phyloP scores from a whole-genome alignment of 2,113 vertebrate species.

The Xenotilapia flavipinnis region DNA sequence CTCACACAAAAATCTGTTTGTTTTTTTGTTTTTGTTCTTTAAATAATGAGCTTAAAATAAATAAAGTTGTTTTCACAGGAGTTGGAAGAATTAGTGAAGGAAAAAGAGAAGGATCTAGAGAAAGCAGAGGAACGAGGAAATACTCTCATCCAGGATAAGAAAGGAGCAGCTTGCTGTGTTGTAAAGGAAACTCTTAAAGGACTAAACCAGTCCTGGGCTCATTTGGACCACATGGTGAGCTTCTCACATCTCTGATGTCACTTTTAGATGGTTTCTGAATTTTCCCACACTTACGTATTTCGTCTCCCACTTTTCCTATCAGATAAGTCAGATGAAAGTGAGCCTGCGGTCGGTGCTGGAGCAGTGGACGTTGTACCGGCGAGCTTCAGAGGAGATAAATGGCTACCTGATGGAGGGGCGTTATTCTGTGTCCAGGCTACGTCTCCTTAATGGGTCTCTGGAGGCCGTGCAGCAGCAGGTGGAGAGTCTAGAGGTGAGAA shows the following conservation, averaged over 20 bases:
- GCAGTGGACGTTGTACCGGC: slow-evolving; percentile 85
- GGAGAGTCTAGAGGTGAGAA: slow-evolving; percentile 85
- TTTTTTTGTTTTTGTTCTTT: background rate
- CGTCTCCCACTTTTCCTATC: background rate
- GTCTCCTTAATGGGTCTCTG: slow-evolving; percentile 86
- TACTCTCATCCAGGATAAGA: slow-evolving; percentile 85
- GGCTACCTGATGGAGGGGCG: slow-evolving; percentile 84
- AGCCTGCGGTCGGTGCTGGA: slow-evolving; percentile 81
- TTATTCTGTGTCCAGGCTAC: slow-evolving; percentile 85
- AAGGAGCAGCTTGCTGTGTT: slow-evolving; percentile 74
- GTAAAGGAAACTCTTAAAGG: slow-evolving; percentile 77
- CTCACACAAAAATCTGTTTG: background rate
- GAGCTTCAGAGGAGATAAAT: slow-evolving; percentile 82
- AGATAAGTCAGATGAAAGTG: slow-evolving; percentile 87
- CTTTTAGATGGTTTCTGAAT: background rate
- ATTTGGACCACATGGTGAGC: slow-evolving; percentile 83
- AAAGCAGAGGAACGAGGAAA: slow-evolving; percentile 83
- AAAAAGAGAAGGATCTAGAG: slow-evolving; percentile 92
- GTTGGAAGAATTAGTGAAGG: slow-evolving; percentile 85
- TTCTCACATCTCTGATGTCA: background rate
- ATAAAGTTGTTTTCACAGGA: slow-evolving; percentile 70
- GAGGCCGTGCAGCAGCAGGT: slow-evolving; percentile 91
- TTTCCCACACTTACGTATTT: background rate
- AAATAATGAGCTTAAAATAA: background rate
- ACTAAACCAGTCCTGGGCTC: slow-evolving; percentile 82